Percentiles rank a stretch among this genome's conserved stretches.
Evolutionary conservation across 2,113 vertebrate species (phyloP).

Genomic region (Paramisgurnus dabryanus): DNA sequence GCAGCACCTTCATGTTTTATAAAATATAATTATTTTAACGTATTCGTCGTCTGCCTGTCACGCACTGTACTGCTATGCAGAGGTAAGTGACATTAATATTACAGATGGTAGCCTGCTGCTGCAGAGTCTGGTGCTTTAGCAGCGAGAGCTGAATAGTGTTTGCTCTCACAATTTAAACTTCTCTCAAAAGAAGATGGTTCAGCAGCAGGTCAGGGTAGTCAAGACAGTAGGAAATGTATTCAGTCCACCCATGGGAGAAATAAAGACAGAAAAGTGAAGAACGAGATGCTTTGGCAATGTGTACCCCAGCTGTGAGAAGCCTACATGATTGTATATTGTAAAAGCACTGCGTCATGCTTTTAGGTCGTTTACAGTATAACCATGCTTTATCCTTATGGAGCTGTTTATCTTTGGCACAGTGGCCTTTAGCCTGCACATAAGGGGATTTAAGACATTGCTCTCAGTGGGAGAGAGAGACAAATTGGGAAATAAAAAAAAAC

Average conservation of each 20-base stretch:
- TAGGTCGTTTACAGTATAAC: neutral
- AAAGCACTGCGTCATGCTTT: conserved; percentile 4
- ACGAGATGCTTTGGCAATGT: conserved; percentile 35
- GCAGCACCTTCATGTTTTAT: neutral
- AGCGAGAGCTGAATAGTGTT: conserved; percentile 6
- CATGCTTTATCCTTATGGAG: conserved; percentile 4
- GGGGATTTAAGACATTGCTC: too few relatives aligned
- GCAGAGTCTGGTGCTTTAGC: neutral
- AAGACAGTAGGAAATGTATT: conserved; percentile 43
- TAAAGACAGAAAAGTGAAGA: conserved; percentile 1
- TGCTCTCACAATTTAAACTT: conserved; percentile 38
- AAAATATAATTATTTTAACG: neutral
- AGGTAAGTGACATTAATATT: conserved; percentile 39
- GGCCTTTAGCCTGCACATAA: too few relatives aligned
- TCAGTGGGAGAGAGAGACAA: too few relatives aligned
- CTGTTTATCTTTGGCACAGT: too few relatives aligned
- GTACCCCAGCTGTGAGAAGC: conserved; percentile 53
- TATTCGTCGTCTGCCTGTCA: neutral
- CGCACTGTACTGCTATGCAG: neutral
- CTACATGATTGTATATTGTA: neutral
- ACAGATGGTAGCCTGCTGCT: conserved; percentile 8
- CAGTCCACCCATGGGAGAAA: conserved; percentile 40
- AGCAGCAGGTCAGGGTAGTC: conserved; percentile 42
- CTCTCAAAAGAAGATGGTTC: conserved; percentile 45
- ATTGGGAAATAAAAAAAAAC: too few relatives aligned